Evolutionary conservation across 2,888 invertebrate species (phyloP).

Genomic region (Agriopis marginaria): DNA sequence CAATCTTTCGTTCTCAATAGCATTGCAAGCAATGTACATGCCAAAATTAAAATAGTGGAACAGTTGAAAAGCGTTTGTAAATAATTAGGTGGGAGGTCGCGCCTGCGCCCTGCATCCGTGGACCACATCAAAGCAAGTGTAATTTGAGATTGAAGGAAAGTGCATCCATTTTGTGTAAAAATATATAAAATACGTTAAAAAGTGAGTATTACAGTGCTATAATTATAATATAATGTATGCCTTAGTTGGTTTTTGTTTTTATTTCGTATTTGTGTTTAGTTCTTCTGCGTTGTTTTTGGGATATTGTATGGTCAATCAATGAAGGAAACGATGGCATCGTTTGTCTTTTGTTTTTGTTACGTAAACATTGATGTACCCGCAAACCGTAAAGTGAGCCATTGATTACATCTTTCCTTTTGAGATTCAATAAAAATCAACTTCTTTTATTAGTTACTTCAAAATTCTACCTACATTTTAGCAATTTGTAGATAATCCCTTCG

Average conservation of each 20-base stretch:
- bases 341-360: constrained; percentile 21
- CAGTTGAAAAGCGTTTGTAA: constrained; percentile 52
- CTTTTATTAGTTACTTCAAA: too few relatives aligned
- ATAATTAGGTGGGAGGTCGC: constrained; percentile 58
- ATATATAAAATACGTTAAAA: constrained; percentile 57
- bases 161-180: constrained; percentile 71
- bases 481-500: too few relatives aligned
- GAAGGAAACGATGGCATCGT: background rate
- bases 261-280: background rate
- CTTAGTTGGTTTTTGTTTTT: background rate
- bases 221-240: constrained; percentile 2
- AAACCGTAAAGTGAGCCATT: background rate
- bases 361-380: constrained; percentile 10
- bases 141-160: constrained; percentile 69
- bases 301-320: constrained; percentile 2
- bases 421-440: background rate
- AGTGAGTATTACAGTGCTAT: constrained; percentile 63
- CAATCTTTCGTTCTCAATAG: background rate
- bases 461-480: too few relatives aligned
- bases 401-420: background rate
- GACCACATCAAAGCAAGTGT: constrained; percentile 77
- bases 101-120: constrained; percentile 80
- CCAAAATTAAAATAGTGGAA: background rate
- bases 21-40: constrained; percentile 55
- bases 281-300: background rate